These are phyloP conservation scores for Papio anubis DNA, from an alignment of 2,113 vertebrate species.

Conservation along the genomic window DNA sequence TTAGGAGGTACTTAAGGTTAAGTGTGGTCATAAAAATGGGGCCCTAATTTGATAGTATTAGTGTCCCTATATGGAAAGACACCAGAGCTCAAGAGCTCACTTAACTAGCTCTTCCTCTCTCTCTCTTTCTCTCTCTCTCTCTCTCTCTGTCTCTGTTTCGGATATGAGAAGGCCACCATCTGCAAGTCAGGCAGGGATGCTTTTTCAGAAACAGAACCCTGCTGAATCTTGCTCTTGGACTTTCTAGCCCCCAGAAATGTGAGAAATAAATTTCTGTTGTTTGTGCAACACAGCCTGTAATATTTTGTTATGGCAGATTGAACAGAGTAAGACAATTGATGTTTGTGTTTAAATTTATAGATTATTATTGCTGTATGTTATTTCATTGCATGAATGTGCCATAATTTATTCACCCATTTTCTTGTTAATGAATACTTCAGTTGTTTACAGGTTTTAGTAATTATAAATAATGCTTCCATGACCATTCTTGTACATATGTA, in stretches of 20 bases:
- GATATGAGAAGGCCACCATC: neutral
- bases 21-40: neutral
- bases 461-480: neutral
- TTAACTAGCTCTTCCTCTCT: neutral
- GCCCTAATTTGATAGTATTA: neutral
- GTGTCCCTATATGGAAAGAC: neutral
- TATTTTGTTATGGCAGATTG: neutral
- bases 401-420: neutral
- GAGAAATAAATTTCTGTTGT: neutral
- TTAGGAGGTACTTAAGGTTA: neutral
- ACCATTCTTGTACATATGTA: neutral
- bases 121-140: neutral
- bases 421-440: neutral
- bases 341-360: neutral
- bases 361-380: neutral
- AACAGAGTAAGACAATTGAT: neutral
- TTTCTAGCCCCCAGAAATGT: no score
- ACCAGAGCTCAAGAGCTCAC: neutral
- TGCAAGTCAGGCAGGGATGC: neutral
- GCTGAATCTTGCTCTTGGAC: neutral
- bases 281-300: neutral
- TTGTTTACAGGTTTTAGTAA: neutral
- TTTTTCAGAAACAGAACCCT: neutral
- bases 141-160: neutral
- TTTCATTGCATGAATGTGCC: neutral